Percentiles rank a stretch among this genome's conserved stretches.
These are phyloP conservation scores for Crenichthys baileyi DNA, from an alignment of 2,797 vertebrate species.

Conservation along the genomic window DNA sequence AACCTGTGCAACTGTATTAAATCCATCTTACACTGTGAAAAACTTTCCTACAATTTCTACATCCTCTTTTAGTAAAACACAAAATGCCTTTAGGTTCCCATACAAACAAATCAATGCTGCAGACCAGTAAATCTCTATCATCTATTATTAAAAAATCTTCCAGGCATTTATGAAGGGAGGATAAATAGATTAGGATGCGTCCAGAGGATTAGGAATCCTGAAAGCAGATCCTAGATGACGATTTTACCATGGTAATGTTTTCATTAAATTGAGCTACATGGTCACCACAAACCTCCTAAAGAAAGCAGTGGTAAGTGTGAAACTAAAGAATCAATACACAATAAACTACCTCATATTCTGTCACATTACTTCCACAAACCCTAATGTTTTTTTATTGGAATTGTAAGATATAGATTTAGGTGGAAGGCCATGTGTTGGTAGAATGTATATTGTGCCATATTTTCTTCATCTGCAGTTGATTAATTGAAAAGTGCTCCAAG, in stretches of 20 bases:
- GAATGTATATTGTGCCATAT: too few relatives aligned
- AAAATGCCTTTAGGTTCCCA: slow-evolving; percentile 34
- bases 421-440: too few relatives aligned
- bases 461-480: too few relatives aligned
- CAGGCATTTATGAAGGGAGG: slow-evolving; percentile 41
- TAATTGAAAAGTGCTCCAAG: too few relatives aligned
- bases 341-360: too few relatives aligned
- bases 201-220: slow-evolving; percentile 14
- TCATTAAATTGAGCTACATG: slow-evolving; percentile 7
- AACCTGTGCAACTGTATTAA: background rate
- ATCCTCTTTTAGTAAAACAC: background rate
- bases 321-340: too few relatives aligned
- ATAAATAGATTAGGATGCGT: slow-evolving; percentile 53
- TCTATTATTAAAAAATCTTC: slow-evolving; percentile 61
- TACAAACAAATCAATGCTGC: slow-evolving; percentile 47
- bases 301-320: slow-evolving; percentile 7
- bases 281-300: background rate
- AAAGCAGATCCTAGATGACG: slow-evolving; percentile 23
- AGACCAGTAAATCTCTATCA: slow-evolving; percentile 40
- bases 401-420: too few relatives aligned
- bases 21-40: background rate
- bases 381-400: too few relatives aligned
- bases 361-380: too few relatives aligned
- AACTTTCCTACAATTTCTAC: background rate
- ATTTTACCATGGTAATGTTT: slow-evolving; percentile 10